Conservation (phyloP, 1,140 invertebrate species). For the Phymorhynchus buccinoides region DNA sequence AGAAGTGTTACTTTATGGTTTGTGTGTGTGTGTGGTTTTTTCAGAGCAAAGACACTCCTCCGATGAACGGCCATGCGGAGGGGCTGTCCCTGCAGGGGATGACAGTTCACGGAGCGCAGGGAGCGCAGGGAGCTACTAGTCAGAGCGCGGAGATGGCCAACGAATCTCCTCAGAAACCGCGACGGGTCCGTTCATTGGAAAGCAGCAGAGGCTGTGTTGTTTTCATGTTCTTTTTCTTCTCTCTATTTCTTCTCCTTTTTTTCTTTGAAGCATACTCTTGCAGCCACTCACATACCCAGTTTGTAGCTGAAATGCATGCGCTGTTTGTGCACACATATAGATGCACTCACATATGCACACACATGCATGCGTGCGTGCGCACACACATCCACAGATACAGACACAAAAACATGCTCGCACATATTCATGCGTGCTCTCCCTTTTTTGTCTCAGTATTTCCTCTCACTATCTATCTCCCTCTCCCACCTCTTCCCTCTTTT, state of each 20-base stretch:
- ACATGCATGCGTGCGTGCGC: too few relatives aligned
- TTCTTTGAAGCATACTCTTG: too few relatives aligned
- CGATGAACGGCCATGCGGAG: slow-evolving; percentile 53
- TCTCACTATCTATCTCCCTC: too few relatives aligned
- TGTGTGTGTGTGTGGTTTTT: background rate
- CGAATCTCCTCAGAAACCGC: slow-evolving; percentile 29
- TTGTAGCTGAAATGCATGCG: too few relatives aligned
- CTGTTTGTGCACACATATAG: too few relatives aligned
- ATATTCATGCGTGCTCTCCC: background rate
- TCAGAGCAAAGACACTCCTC: background rate
- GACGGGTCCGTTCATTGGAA: background rate
- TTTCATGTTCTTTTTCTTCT: too few relatives aligned
- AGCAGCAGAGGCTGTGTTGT: too few relatives aligned
- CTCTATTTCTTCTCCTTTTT: too few relatives aligned
- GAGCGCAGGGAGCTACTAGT: background rate
- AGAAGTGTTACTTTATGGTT: too few relatives aligned
- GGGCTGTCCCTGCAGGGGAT: slow-evolving; percentile 63
- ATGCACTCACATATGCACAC: too few relatives aligned
- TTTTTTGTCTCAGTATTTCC: background rate
- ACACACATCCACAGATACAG: too few relatives aligned
- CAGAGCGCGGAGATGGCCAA: background rate
- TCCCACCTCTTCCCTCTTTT: background rate
- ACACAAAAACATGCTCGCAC: background rate
- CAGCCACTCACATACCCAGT: too few relatives aligned
- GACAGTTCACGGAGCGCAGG: slow-evolving; percentile 54